A percentile compares a stretch with the other conserved stretches of the same genome.
Evolutionary conservation across 2,797 vertebrate genomes (phyloP).

Genomic region (Pipistrellus nathusii): DNA sequence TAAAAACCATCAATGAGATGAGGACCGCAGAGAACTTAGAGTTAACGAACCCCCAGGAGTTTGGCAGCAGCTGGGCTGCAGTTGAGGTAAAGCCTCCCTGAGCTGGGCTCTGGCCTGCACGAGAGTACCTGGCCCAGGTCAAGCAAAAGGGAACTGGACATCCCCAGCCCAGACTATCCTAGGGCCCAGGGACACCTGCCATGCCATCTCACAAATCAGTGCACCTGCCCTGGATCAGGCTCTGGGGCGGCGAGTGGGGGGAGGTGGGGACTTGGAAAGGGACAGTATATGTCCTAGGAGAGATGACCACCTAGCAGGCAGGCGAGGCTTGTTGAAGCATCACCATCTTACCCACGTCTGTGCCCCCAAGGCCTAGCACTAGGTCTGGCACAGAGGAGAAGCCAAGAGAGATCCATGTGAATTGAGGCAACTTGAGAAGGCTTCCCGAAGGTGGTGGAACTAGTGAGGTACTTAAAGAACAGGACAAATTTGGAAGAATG

Average conservation of each 20-base stretch:
- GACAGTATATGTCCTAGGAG: not conserved
- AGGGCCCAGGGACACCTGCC: no score
- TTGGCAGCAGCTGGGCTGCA: conserved; percentile 96
- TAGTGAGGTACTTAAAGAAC: not conserved
- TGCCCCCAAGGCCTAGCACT: not conserved
- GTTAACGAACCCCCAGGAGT: conserved; percentile 94
- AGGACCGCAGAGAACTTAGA: conserved; percentile 96
- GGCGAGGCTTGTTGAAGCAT: not conserved
- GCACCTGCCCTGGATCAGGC: not conserved
- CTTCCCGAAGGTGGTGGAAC: not conserved
- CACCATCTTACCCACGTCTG: not conserved
- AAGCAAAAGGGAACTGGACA: not conserved
- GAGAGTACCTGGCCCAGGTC: not conserved
- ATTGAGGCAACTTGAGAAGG: not conserved
- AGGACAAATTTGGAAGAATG: not conserved
- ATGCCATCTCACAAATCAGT: not conserved
- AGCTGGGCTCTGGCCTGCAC: not conserved
- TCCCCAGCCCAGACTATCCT: not conserved
- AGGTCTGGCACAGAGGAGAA: not conserved
- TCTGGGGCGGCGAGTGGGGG: fast-evolving
- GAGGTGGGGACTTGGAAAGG: not conserved
- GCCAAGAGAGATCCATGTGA: not conserved
- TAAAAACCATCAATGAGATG: conserved; percentile 97
- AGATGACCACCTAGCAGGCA: not conserved
- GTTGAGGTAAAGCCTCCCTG: conserved; percentile 88